A percentile compares a stretch with the other conserved stretches of the same genome.
Conservation (phyloP, 2,797 vertebrate species). For the Typhlichthys subterraneus region DNA sequence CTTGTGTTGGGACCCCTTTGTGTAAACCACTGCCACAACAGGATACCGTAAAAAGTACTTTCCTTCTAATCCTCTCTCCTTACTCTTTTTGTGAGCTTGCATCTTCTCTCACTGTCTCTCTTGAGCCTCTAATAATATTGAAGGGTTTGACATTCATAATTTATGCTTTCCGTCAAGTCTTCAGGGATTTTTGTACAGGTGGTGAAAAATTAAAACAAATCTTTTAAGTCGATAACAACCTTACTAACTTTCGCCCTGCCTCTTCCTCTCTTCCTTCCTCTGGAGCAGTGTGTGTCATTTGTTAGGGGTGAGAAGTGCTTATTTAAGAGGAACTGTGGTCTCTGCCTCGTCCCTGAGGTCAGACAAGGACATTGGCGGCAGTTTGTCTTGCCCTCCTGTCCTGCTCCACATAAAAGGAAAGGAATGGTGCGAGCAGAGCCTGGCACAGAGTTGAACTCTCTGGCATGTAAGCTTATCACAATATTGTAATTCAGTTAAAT, state of each 20-base stretch:
- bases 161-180: no score
- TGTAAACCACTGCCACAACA: no score
- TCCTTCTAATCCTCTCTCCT: no score
- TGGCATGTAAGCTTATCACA: background rate
- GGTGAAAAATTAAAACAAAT: no score
- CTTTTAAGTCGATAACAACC: no score
- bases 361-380: slow-evolving; percentile 33
- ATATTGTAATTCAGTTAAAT: slow-evolving; percentile 18
- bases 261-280: slow-evolving; percentile 25
- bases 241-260: background rate
- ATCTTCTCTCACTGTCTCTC: no score
- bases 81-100: no score
- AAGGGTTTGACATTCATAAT: no score
- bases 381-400: slow-evolving; percentile 29
- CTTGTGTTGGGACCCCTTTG: no score
- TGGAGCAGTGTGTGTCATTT: slow-evolving; percentile 58
- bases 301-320: slow-evolving; percentile 56
- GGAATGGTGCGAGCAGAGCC: slow-evolving; percentile 2
- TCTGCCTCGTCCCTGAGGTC: slow-evolving; percentile 30
- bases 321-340: slow-evolving; percentile 50
- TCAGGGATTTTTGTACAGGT: no score
- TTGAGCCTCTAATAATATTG: no score
- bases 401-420: slow-evolving; percentile 22
- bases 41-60: no score
- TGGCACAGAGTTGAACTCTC: background rate